Evolutionary conservation across 2,888 invertebrate genomes (phyloP), one percentile per base, ranked within the genome.

Genomic region (Listrodromus nycthemerus): DNA sequence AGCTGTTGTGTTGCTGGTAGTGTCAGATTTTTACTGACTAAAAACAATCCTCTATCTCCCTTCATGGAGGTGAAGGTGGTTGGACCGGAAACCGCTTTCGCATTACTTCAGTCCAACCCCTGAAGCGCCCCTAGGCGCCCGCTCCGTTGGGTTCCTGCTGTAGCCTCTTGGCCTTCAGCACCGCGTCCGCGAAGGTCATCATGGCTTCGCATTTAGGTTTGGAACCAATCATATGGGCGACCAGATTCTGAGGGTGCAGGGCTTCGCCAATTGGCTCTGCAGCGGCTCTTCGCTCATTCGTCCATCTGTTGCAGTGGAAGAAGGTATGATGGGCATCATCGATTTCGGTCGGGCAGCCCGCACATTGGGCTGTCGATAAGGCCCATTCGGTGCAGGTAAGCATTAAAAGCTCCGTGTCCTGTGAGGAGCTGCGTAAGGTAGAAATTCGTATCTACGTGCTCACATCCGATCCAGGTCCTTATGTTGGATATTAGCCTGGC

Each of bases 381-480:
- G 8, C 76, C 80, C 69, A 86, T 84, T 24, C 10, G 82, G 48
- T 80, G 48, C 5, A 88, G 82, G 76, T 88, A 89, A 33, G 27
- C 16, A 2, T 65, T 66, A 69, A 89, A 89, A 48, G 76, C 82
- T 7, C 88, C 88, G 67, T 88, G 88, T 7, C 86, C 88, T 6
- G 85, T 86, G 2, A 88, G 80, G 21, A 87, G 65, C 79, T 88
- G 87, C 5, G 87, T 89, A 0, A 87, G 48, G 81, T 86, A 86
- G 55, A 80, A 89, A 24, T 80, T 71, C 5, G 85, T 78, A 1
- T 85, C 81, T 4, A 66, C 82, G 21, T 79, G 77, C 4, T 45
- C 66, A 0, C 83, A 45, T 0, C 24, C 16, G 4, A 61, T 27
- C 85, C 84, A 86, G 30, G 50, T 37, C 27, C 41, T 21, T 27